Base-by-base conservation (phyloP, 1,140 invertebrate genomes). In the Diachasmimorpha longicaudata region DNA sequence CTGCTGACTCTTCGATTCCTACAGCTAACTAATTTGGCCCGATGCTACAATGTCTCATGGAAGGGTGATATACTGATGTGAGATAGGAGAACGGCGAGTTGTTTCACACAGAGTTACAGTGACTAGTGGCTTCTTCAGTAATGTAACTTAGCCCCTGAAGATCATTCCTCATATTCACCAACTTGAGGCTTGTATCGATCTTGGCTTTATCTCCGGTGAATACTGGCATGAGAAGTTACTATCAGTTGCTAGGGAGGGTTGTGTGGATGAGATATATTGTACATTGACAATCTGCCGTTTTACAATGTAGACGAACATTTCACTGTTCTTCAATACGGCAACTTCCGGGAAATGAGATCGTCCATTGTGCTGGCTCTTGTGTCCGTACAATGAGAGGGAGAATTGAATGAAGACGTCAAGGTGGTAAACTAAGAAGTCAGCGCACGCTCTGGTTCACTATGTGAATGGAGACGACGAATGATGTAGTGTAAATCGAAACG, bases 11-110 rank as follows among this genome's bases (percentile, higher is more conserved):
- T 36, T 42, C 46, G 58, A 74, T 67, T 74, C 16, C 55, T 16
- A 46, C 66, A 16, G 13, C 44, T 52, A 74, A 74, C 63, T 74
- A 74, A 74, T 74, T 74, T 74, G 42, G 63, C 14, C n/a, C n/a
- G 39, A 52, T 46, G 63, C 11, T 74, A 68, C 44, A 48, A 14
- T 48, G 8, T 69, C 37, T 44, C 58, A 10, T 16, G 46, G 63
- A 69, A 74, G 31, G 63, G 69, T 74, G 73, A 74, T 68, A 39
- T 74, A 69, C 44, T 74, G 72, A 9, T 37, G 25, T 46, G 48
- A 52, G 48, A 52, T 52, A 52, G 23, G 14, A 6, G 46, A 36
- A 73, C 36, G 21, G n/a, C 36, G 31, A 42, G 21, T 31, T 31
- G 71, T 39, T 73, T 42, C 36, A 31, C 13, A 14, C 5, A 31